phyloP scores from a whole-genome alignment of 1,140 invertebrate genomes.

The Ceratitis capitata region DNA sequence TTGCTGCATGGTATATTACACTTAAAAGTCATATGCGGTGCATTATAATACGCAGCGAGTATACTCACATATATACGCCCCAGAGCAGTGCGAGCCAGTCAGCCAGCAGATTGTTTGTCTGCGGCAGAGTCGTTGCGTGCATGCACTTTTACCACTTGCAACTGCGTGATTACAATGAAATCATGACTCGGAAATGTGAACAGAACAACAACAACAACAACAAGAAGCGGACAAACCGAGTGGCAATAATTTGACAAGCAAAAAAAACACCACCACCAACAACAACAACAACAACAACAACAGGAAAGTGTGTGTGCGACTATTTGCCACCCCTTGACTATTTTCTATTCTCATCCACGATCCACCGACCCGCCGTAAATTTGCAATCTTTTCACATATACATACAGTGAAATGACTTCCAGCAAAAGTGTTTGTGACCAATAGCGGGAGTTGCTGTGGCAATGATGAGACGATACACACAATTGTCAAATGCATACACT shows the following conservation, averaged over 20 bases:
- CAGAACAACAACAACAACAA: background rate
- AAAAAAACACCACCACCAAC: background rate
- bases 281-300: background rate
- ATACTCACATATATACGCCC: background rate
- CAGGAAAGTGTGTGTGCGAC: background rate
- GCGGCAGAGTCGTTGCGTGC: background rate
- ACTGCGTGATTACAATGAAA: slow-evolving; percentile 1
- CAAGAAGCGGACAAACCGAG: too few species aligned
- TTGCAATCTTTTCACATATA: background rate
- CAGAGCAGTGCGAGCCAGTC: background rate
- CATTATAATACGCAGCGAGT: background rate
- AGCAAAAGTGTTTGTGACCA: background rate
- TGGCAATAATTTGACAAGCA: background rate
- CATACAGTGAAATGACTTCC: background rate
- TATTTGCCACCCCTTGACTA: background rate
- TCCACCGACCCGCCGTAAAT: too few species aligned
- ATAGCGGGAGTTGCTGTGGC: background rate
- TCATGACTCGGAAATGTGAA: slow-evolving; percentile 14
- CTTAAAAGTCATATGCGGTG: too few species aligned
- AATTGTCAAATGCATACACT: slow-evolving; percentile 15
- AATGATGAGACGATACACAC: too few species aligned
- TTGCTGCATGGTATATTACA: background rate
- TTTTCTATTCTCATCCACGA: background rate
- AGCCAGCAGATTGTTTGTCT: background rate
- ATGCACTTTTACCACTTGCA: background rate